Base-by-base conservation (phyloP, 2,888 invertebrate genomes). In the Aspidiotus rigidus region DNA sequence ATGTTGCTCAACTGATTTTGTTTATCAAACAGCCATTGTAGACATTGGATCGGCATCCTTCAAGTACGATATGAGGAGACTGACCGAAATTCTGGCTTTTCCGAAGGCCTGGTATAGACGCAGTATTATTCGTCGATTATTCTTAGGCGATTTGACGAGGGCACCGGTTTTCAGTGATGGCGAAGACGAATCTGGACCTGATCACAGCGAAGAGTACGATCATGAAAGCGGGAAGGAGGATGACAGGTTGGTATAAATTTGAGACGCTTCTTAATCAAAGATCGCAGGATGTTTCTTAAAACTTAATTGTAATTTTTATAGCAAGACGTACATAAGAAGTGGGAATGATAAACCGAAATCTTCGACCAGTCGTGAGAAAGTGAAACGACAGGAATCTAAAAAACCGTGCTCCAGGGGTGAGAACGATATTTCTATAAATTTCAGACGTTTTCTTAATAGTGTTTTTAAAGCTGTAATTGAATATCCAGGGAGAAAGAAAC, bases 81-180 rank as follows among this genome's bases (percentile, higher is more conserved):
- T 99, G 72, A 91, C 94, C 0, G 99, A 99, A 81, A 96, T 99
- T 76, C 81, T 99, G 71, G 95, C 96, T 0, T 97, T 99, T 78
- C 98, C 98, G 0, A 95, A 95, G 80, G 97, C 98, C 13, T 99
- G 99, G 99, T 99, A 99, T 79, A 82, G 97, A 3, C 85, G 93
- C 54, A 91, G 91, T 74, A 93, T 99, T 75, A 94, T 97, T 41
- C 83, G 95, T 8, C 82, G 95, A 39, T 83, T 97, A 76, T 96
- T 96, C 79, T 83, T 96, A 64, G 96, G 99, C 0, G 98, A 99
- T 79, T 84, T 95, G 69, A 91, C 89, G 76, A 83, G 72, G 69
- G 70, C 72, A 55, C 75, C 79, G 0, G 78, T 80, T 0, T 80
- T 80, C 67, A 78, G 79, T 39, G 80, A 80, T 64, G 79, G 77